Conservation (phyloP, 2,888 invertebrate species). For the Ypsolopha sequella region DNA sequence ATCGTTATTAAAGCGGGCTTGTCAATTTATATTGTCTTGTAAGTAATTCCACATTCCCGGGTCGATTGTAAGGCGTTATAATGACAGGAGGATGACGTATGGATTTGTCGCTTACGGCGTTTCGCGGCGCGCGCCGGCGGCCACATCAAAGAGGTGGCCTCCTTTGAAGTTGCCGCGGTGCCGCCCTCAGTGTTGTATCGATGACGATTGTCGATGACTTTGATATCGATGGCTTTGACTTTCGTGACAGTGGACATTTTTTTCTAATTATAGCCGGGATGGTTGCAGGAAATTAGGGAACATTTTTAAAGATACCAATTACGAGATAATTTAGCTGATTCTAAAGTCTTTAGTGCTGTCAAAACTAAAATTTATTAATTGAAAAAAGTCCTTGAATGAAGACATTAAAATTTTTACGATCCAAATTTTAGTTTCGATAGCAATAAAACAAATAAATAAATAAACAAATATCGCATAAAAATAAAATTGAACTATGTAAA, state of each 20-base stretch:
- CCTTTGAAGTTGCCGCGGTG: conserved; percentile 66
- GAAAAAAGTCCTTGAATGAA: too few relatives aligned
- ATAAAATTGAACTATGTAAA: too few relatives aligned
- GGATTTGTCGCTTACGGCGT: conserved; percentile 71
- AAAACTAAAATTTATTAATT: background rate
- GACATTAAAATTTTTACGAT: too few relatives aligned
- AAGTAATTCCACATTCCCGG: conserved; percentile 63
- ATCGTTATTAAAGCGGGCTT: conserved; percentile 55
- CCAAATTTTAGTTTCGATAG: too few relatives aligned
- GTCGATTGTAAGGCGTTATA: conserved; percentile 68
- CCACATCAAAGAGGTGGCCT: conserved; percentile 70
- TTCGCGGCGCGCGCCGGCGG: conserved; percentile 68
- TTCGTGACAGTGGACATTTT: too few relatives aligned
- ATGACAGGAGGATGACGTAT: conserved; percentile 71
- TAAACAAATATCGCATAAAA: too few relatives aligned
- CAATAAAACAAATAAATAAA: too few relatives aligned
- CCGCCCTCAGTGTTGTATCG: conserved; percentile 47
- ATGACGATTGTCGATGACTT: background rate
- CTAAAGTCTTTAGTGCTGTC: background rate
- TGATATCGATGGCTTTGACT: conserved; percentile 3
- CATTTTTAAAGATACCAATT: too few relatives aligned
- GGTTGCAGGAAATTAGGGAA: too few relatives aligned
- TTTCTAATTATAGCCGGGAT: conserved; percentile 6
- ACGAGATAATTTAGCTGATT: conserved; percentile 16
- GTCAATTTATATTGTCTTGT: conserved; percentile 70